phyloP scores from a whole-genome alignment of 2,888 invertebrate species.

The Habroteleia sp. region DNA sequence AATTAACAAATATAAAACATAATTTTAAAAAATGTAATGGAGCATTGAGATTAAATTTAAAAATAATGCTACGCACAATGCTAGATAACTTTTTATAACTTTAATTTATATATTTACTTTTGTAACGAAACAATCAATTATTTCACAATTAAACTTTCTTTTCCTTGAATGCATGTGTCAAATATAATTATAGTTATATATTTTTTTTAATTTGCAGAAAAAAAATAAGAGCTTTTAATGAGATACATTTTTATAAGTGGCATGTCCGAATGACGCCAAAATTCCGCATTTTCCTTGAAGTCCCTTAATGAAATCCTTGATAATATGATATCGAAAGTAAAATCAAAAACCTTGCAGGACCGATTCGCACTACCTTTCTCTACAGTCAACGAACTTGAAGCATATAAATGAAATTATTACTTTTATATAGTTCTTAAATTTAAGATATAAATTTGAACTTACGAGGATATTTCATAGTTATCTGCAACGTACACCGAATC shows the following conservation, averaged over 20 bases:
- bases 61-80: no score
- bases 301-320: constrained; percentile 47
- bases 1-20: no score
- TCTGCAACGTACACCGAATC: no score
- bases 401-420: constrained; percentile 22
- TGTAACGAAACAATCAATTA: background rate
- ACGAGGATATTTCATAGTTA: no score
- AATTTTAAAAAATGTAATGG: no score
- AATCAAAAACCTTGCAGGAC: constrained; percentile 37
- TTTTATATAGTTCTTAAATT: constrained; percentile 12
- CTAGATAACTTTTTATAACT: no score
- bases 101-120: no score
- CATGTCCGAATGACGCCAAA: background rate
- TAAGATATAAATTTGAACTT: background rate
- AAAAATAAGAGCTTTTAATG: constrained; percentile 34
- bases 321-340: constrained; percentile 32
- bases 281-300: constrained; percentile 24
- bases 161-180: background rate
- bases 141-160: background rate
- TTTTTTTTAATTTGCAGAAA: background rate
- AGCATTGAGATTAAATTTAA: no score
- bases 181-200: constrained; percentile 2
- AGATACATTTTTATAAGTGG: background rate
- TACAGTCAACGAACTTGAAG: constrained; percentile 25
- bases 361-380: constrained; percentile 34